Percentiles rank a stretch among this genome's conserved stretches.
Evolutionary conservation across 2,888 invertebrate genomes (phyloP).

Genomic region (Latrodectus hesperus): DNA sequence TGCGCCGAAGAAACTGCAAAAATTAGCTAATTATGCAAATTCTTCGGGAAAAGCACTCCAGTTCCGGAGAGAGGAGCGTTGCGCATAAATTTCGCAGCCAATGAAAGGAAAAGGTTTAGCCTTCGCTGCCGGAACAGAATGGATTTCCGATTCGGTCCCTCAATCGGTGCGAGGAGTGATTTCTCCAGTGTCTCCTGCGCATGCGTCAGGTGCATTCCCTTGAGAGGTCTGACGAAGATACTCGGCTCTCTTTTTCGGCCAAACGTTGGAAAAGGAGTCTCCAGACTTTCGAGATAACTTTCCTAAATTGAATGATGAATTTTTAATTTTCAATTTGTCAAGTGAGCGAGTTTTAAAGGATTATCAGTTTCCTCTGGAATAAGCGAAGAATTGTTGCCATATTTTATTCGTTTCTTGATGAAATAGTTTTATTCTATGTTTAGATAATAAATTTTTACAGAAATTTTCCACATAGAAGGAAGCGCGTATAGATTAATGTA

Average conservation of each 20-base stretch:
- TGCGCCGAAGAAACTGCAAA: conserved; percentile 23
- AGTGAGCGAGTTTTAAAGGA: neutral
- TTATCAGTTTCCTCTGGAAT: conserved; percentile 16
- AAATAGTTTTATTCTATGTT: no score
- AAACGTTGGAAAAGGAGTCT: conserved; percentile 17
- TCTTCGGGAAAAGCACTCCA: conserved; percentile 3
- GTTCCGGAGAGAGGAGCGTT: neutral
- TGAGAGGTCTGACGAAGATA: conserved; percentile 20
- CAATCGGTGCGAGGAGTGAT: neutral
- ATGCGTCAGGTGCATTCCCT: neutral
- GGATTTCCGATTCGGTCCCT: conserved; percentile 49
- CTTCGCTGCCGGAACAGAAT: conserved; percentile 35
- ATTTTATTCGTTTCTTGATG: neutral
- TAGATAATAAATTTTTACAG: no score
- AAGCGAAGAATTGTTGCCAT: neutral
- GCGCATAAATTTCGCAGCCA: conserved; percentile 44
- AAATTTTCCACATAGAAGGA: no score
- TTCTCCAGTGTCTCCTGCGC: neutral
- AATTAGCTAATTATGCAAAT: conserved; percentile 66
- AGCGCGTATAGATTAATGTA: no score
- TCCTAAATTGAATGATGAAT: no score
- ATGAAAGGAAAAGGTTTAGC: conserved; percentile 61
- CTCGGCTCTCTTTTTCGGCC: conserved; percentile 25
- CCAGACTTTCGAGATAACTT: no score
- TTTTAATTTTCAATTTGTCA: conserved; percentile 2